phyloP scores from a whole-genome alignment of 2,113 vertebrate genomes.

The Semicossyphus pulcher region DNA sequence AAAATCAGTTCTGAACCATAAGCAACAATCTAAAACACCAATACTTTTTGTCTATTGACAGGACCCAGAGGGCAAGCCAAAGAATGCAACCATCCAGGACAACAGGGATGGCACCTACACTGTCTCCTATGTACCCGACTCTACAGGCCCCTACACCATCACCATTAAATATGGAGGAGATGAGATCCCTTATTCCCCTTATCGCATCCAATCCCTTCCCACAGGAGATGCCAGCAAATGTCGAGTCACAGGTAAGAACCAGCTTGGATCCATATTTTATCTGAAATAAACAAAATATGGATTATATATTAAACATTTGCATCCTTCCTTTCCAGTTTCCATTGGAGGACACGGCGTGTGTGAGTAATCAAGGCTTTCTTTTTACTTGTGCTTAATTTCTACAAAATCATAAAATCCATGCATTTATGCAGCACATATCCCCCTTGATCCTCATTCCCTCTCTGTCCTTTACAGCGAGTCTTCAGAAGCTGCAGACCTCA shows the following conservation, averaged over 20 bases:
- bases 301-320: slow-evolving; percentile 8
- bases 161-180: slow-evolving; percentile 95
- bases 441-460: background rate
- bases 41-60: slow-evolving; percentile 52
- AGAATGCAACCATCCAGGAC: slow-evolving; percentile 94
- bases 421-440: slow-evolving; percentile 14
- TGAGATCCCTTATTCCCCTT: slow-evolving; percentile 94
- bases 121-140: slow-evolving; percentile 93
- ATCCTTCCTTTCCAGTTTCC: slow-evolving; percentile 85
- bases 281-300: background rate
- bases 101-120: slow-evolving; percentile 94
- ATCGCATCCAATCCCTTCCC: slow-evolving; percentile 90
- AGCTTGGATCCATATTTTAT: background rate
- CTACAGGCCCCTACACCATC: slow-evolving; percentile 94
- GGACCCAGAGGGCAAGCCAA: slow-evolving; percentile 96
- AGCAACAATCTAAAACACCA: background rate
- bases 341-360: slow-evolving; percentile 93
- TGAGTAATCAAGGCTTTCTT: slow-evolving; percentile 77
- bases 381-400: background rate
- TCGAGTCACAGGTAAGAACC: slow-evolving; percentile 87
- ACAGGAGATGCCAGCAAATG: slow-evolving; percentile 97
- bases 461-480: slow-evolving; percentile 79
- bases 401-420: slow-evolving; percentile 1
- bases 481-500: slow-evolving; percentile 88
- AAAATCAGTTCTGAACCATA: background rate